Evolutionary conservation across 2,797 vertebrate genomes (phyloP).

Genomic region (Poecilia velifera): DNA sequence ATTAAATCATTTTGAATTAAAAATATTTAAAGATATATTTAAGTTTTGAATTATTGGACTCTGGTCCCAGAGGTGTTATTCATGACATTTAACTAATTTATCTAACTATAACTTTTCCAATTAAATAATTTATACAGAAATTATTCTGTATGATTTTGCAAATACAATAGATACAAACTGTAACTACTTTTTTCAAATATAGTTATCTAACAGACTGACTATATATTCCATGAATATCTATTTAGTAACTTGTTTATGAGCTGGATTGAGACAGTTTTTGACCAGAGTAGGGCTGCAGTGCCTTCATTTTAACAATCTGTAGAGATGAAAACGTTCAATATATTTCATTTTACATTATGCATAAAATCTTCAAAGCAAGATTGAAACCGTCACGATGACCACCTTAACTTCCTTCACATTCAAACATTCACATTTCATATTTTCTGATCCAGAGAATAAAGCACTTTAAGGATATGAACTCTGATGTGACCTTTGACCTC

Average conservation of each 20-base stretch:
- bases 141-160: not conserved
- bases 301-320: not conserved
- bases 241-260: not conserved
- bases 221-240: not conserved
- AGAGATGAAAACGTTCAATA: not conserved
- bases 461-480: no score
- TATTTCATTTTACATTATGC: not conserved
- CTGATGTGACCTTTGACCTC: not conserved
- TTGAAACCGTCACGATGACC: not conserved
- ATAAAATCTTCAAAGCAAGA: not conserved
- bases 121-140: no score
- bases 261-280: not conserved
- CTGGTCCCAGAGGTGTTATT: not conserved
- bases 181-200: not conserved
- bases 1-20: not conserved
- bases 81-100: not conserved
- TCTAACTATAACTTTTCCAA: not conserved
- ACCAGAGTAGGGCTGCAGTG: not conserved
- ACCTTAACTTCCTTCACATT: not conserved
- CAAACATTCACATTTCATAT: not conserved
- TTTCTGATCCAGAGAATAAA: not conserved
- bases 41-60: not conserved
- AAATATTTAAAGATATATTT: not conserved
- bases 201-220: not conserved
- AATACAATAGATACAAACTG: not conserved